Base-by-base conservation (phyloP, 1,140 invertebrate species). In the Drosophila nebulosa region DNA sequence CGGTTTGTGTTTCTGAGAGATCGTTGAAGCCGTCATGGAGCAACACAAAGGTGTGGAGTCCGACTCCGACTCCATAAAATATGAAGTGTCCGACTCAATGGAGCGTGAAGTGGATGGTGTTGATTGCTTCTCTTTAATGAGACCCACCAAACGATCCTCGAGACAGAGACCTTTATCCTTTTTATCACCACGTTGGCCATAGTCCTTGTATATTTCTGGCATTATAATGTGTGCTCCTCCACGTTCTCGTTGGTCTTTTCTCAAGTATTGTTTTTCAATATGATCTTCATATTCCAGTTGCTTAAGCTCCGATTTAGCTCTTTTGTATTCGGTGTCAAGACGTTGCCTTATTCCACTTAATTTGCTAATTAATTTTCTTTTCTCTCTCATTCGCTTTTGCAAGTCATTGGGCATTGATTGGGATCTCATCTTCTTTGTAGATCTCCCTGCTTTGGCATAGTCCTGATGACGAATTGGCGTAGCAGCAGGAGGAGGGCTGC, bases 201-300 rank as follows among this genome's bases (percentile, higher is more conserved):
- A 10, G 12, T 26, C 7, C 1, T 22, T 3, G 0, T 1, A 27
- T 10, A 21, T 39, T 39, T 39, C 39, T 5, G 32, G 1, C 1
- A 22, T 9, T 2, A 22, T 21, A 1, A 55, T 2, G 9, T 66
- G 55, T 10, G 74, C 73, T 10, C 77, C 77, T 1, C 77, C 77
- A 1, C 56, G 4, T 24, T 64, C 32, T 10, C 46, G 36, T 2
- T 52, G 21, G 1, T 18, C 12, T 12, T 39, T 7, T 1, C 4
- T 22, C 0, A 18, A 26, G 7, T 50, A 26, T 0, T 39, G 5
- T 7, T 7, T 7, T 52, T 27, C 0, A 9, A 3, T 4, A 2
- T 14, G n/a, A 14, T 0, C 7, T 16, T 18, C 2, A 0, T 4
- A 0, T 18, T 70, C 16, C 0, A 75, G 32, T 2, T 57, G 32